phyloP scores from a whole-genome alignment of 2,888 invertebrate species.

The Parapristionchus giblindavisi region DNA sequence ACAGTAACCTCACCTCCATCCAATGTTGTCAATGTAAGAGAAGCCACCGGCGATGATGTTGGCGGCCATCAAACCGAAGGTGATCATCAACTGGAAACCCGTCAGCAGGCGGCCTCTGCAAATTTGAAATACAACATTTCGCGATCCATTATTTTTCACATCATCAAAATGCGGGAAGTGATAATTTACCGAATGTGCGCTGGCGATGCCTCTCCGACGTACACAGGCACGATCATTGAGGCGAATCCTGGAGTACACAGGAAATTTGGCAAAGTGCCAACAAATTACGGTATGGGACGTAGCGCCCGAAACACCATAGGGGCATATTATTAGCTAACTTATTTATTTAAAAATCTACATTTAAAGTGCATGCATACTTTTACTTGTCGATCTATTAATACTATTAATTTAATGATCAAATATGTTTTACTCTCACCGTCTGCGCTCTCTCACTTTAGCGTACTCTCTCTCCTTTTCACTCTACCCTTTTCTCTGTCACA shows the following conservation, averaged over 20 bases:
- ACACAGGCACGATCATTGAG: slow-evolving; percentile 74
- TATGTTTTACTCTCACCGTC: too few species aligned
- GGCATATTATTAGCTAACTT: too few species aligned
- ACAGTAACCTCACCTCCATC: slow-evolving; percentile 73
- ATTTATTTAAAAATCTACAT: too few species aligned
- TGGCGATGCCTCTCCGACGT: slow-evolving; percentile 75
- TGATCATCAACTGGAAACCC: slow-evolving; percentile 72
- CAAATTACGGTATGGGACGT: not conserved
- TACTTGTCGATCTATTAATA: not conserved
- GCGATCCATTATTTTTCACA: not conserved
- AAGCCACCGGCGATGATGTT: slow-evolving; percentile 73
- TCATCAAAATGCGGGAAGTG: not conserved
- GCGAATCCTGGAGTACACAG: slow-evolving; percentile 47
- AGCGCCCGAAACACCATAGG: too few species aligned
- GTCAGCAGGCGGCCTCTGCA: slow-evolving; percentile 46
- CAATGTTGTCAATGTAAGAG: slow-evolving; percentile 71
- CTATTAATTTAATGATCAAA: too few species aligned
- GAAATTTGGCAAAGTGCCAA: not conserved
- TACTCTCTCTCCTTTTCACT: too few species aligned
- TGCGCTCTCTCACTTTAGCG: too few species aligned
- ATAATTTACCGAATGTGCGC: slow-evolving; percentile 71
- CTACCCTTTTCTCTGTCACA: too few species aligned
- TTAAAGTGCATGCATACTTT: not conserved
- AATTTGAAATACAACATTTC: not conserved
- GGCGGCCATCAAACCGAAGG: slow-evolving; percentile 74